A percentile compares a stretch with the other conserved stretches of the same genome.
phyloP scores from a whole-genome alignment of 2,888 invertebrate species.

The Apamea anceps region DNA sequence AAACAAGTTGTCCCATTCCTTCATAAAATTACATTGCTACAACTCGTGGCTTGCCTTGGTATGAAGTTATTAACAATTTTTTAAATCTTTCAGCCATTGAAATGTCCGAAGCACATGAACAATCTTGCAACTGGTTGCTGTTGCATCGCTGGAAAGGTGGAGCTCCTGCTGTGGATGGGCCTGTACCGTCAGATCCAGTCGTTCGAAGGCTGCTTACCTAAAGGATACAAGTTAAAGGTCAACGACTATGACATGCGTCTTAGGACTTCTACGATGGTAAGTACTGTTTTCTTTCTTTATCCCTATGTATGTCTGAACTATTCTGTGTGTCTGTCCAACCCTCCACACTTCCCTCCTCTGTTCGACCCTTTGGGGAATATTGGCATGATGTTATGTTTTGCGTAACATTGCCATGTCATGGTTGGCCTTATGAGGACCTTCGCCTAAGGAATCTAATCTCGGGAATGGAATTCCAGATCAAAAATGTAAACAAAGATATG shows the following conservation, averaged over 20 bases:
- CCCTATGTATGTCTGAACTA: background rate
- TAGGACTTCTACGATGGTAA: slow-evolving; percentile 75
- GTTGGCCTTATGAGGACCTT: background rate
- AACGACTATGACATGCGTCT: slow-evolving; percentile 78
- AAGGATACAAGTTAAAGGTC: slow-evolving; percentile 74
- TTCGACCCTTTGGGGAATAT: background rate
- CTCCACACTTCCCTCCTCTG: background rate
- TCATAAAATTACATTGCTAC: background rate
- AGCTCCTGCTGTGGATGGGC: slow-evolving; percentile 82
- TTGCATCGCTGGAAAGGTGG: slow-evolving; percentile 82
- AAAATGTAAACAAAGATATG: no score
- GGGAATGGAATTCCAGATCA: no score
- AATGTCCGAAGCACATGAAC: slow-evolving; percentile 83
- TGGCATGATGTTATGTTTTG: background rate
- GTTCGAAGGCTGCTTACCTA: slow-evolving; percentile 75
- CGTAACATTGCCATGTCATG: background rate
- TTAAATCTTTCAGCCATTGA: slow-evolving; percentile 81
- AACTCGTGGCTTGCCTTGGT: background rate
- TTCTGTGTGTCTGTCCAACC: background rate
- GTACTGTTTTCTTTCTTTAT: slow-evolving; percentile 19
- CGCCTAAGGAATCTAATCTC: background rate
- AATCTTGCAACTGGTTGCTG: slow-evolving; percentile 72
- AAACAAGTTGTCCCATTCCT: no score
- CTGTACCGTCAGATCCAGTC: slow-evolving; percentile 72
- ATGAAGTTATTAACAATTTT: background rate